Evolutionary conservation across 2,888 invertebrate genomes (phyloP), one percentile per base, ranked within the genome.

Genomic region (Monochamus alternatus): DNA sequence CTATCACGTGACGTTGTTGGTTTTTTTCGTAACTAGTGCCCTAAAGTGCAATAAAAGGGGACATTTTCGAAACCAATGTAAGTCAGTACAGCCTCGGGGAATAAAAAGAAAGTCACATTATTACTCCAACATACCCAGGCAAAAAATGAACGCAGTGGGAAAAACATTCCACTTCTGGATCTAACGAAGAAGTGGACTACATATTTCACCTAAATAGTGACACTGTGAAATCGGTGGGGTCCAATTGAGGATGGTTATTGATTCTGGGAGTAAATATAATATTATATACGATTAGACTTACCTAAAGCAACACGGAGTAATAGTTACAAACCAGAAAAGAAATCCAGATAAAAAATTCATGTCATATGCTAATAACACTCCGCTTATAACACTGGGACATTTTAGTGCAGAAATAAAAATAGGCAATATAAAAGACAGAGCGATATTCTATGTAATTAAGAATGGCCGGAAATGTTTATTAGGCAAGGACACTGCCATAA

Each of bases 151-250:
- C 58, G 58, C n/a, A 8, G 3, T 8, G 58, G n/a, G 12, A 58
- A 58, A 3, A 58, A 4, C n/a, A 5, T 30, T 58, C 58, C 14
- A 58, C 58, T 4, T n/a, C 22, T 3, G 9, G 30, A n/a, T 14
- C 58, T 14, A 58, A 58, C 0, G 58, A 58, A 58, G 58, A 58
- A 14, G 58, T 58, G 30, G 47, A 47, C 3, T 47, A 47, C 10
- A 47, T 47, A 9, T 47, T 47, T 47, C 47, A 47, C 10, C 5
- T 47, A 3, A 51, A 73, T 12, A 22, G 12, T 5, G 69, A 78
- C 22, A 67, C 74, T 83, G 83, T 1, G 84, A 82, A 12, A 76
- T 52, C 77, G 74, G 65, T 78, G 79, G 9, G 84, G 84, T 51
- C 63, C 82, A 8, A 70, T 83, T 14, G 78, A 14, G 3, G 3